A percentile compares a stretch with the other conserved stretches of the same genome.
These are phyloP conservation scores for Hippolais icterina DNA, from an alignment of 2,113 vertebrate genomes.

Conservation along the genomic window DNA sequence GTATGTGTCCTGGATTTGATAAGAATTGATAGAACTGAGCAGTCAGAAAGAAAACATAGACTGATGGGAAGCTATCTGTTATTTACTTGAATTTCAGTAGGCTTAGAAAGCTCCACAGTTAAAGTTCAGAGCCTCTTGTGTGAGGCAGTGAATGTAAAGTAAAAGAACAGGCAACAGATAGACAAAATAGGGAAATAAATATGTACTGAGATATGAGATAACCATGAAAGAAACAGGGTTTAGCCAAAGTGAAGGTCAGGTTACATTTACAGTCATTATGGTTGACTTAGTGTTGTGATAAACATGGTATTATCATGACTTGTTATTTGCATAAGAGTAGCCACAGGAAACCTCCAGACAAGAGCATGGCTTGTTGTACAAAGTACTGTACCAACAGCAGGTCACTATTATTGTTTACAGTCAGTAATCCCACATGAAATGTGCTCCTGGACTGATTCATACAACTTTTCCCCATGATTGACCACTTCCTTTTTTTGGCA, in stretches of 20 bases:
- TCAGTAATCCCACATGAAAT: neutral
- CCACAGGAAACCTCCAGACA: slow-evolving; percentile 5
- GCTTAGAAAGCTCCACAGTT: neutral
- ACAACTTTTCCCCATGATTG: neutral
- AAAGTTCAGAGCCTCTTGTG: neutral
- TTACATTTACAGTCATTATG: neutral
- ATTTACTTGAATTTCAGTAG: neutral
- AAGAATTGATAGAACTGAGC: neutral
- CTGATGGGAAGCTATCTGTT: neutral
- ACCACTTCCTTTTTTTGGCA: neutral
- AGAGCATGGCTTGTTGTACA: neutral
- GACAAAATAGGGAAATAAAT: neutral
- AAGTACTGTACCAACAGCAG: neutral
- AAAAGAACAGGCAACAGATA: neutral
- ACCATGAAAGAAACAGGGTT: neutral
- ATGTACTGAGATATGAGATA: neutral
- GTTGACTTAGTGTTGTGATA: slow-evolving; percentile 9
- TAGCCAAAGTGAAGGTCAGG: neutral
- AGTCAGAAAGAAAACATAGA: neutral
- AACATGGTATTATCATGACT: neutral
- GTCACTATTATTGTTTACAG: neutral
- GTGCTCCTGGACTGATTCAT: neutral
- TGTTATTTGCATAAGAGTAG: neutral
- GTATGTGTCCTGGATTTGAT: neutral
- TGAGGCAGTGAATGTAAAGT: neutral